Base-by-base conservation (phyloP, 2,797 vertebrate species). In the Mareca strepera region DNA sequence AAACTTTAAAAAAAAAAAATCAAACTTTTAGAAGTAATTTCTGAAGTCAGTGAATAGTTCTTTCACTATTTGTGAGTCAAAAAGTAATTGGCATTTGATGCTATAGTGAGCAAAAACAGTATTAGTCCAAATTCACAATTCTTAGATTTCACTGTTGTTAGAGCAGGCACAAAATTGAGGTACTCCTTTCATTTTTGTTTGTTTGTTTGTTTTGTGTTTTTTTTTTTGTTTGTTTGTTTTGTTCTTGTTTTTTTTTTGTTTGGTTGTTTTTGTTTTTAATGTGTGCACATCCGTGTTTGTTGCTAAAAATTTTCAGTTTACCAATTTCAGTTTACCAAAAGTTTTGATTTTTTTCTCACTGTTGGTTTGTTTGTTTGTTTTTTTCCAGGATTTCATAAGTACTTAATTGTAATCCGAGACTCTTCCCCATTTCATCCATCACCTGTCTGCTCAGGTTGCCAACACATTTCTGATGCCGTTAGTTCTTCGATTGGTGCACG, bases 281-380 rank as follows among this genome's bases (percentile, higher is more conserved):
- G 3, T 48, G 8, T 12, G 1, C 20, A 13, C 0, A 0, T 14
- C 8, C 22, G 20, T 53, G 10, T 44, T 77, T 31, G n/a, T 53
- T 60, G 21, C 35, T n/a, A 35, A 64, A 74, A 72, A 53, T 66
- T 31, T 28, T 73, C 18, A 58, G 12, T 0, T 56, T 78, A 28
- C 7, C 12, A 23, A 3, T 78, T 74, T 59, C 53, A 43, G 20
- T 64, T 91, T 48, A 84, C 18, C 17, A 53, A 46, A 28, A 52
- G 35, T 29, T 93, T 85, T 17, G 9, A 53, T 87, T 84, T 60
- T 55, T 74, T 39, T 46, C 4, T 43, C 58, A 70, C 4, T 16
- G 26, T 46, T 17, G 0, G 56, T 26, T 41, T 21, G 9, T 11
- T 39, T 21, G 48, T 12, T 48, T 48, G 48, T 35, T 52, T 41